Evolutionary conservation across 2,888 invertebrate species (phyloP), one percentile per base, ranked within the genome.

Genomic region (Chloromyia formosa): DNA sequence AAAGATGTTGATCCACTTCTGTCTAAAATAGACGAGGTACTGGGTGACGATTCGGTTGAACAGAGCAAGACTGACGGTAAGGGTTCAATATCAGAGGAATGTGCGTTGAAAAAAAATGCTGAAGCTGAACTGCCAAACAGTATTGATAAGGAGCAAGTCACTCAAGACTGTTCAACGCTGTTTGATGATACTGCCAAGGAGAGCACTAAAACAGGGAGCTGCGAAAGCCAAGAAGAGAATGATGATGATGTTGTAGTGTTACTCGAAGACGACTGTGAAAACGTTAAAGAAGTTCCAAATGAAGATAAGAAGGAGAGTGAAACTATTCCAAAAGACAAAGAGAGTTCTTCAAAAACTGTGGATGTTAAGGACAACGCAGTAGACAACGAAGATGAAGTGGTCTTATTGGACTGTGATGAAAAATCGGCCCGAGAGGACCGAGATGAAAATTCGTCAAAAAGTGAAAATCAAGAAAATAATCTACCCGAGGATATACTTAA

Each of bases 321-420:
- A 22, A 58, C 12, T 58, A 18, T 22, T 58, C 18, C 58, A 23
- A 58, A 2, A 12, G 18, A 18, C 2, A 7, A 22, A 5, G 58
- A 5, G 9, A 58, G 3, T 49, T 1, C 7, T 64, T 9, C 5
- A 10, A n/a, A 49, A 49, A n/a, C 49, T 49, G 18, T 58, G 3
- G 12, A 58, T 2, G 16, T 9, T 22, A 22, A 1, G n/a, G 16
- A 18, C 40, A 64, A 5, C 20, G n/a, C n/a, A n/a, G n/a, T n/a
- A n/a, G 64, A 75, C 5, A 73, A 58, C 14, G 71, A 66, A 27
- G 18, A 9, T 0, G 40, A 66, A 4, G 9, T 18, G 49, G 58
- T 54, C 10, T 54, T 42, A 12, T 14, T 35, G 75, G 74, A 76
- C 18, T 27, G 74, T 3, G 75, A 75, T 49, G 76, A 75, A 45